phyloP scores from a whole-genome alignment of 1,140 invertebrate species.

The Palaemon carinicauda region DNA sequence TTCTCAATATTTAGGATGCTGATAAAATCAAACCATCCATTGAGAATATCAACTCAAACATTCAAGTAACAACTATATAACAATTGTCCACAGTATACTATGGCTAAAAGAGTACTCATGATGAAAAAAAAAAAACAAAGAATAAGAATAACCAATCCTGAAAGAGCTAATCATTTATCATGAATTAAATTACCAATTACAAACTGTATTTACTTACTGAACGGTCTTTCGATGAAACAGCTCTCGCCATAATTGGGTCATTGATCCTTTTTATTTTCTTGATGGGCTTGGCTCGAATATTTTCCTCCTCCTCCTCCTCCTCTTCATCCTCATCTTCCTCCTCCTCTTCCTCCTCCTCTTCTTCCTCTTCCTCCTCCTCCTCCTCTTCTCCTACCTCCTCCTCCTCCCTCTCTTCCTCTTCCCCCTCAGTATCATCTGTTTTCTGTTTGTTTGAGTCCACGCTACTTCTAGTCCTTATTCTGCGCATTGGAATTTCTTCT shows the following conservation, averaged over 20 bases:
- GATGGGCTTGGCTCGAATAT: neutral
- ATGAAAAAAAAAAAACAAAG: no score
- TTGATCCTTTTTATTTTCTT: neutral
- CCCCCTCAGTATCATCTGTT: conserved; percentile 27
- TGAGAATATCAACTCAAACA: no score
- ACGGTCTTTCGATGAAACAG: neutral
- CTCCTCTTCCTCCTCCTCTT: no score
- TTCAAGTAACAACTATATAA: no score
- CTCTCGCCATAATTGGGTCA: neutral
- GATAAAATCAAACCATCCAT: no score
- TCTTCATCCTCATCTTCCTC: neutral
- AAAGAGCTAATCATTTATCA: no score
- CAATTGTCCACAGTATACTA: no score
- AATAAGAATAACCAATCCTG: no score
- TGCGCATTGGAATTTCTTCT: conserved; percentile 25
- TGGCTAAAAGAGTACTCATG: no score
- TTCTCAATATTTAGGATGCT: no score
- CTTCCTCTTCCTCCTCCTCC: neutral
- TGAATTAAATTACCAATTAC: no score
- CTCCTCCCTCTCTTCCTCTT: conserved; percentile 4
- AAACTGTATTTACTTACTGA: neutral
- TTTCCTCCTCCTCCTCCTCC: neutral
- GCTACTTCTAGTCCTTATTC: conserved; percentile 15
- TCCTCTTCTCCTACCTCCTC: neutral
- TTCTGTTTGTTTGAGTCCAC: conserved; percentile 1